Conservation (phyloP, 2,113 vertebrate species). For the Bambusicola thoracicus region DNA sequence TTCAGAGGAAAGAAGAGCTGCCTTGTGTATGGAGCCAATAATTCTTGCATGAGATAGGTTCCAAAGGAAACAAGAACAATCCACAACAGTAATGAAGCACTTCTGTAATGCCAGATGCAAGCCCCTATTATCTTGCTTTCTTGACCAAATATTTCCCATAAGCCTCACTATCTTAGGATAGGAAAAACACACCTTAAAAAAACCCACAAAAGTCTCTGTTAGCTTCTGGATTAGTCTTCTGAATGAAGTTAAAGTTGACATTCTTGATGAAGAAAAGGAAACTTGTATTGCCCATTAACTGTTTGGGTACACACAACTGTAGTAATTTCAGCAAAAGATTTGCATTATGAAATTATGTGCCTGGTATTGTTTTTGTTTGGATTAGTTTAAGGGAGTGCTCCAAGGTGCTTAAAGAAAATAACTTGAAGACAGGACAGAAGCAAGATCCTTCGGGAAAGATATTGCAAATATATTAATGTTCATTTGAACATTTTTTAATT, state of each 20-base stretch:
- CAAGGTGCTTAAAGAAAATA: not conserved
- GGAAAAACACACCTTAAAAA: not conserved
- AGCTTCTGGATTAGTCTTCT: not conserved
- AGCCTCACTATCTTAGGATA: not conserved
- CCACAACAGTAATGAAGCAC: not conserved
- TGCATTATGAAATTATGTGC: not conserved
- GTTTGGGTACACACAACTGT: not conserved
- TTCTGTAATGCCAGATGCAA: not conserved
- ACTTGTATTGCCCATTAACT: not conserved
- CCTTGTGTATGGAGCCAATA: not conserved
- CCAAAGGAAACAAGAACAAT: not conserved
- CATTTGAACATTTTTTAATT: not conserved
- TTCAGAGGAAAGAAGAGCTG: not conserved
- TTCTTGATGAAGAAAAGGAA: not conserved
- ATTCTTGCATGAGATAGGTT: not conserved
- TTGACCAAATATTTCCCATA: not conserved
- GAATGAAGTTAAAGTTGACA: not conserved
- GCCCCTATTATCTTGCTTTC: not conserved
- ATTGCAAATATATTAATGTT: not conserved
- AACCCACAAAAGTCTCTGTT: not conserved
- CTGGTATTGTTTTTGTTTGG: not conserved
- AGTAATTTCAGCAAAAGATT: not conserved
- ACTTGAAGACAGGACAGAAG: not conserved
- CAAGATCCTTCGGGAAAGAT: not conserved
- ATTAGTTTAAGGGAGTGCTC: not conserved